A percentile compares a stretch with the other conserved stretches of the same genome.
These are phyloP conservation scores for Ennomos erosarius DNA, from an alignment of 2,888 invertebrate genomes.

Conservation along the genomic window DNA sequence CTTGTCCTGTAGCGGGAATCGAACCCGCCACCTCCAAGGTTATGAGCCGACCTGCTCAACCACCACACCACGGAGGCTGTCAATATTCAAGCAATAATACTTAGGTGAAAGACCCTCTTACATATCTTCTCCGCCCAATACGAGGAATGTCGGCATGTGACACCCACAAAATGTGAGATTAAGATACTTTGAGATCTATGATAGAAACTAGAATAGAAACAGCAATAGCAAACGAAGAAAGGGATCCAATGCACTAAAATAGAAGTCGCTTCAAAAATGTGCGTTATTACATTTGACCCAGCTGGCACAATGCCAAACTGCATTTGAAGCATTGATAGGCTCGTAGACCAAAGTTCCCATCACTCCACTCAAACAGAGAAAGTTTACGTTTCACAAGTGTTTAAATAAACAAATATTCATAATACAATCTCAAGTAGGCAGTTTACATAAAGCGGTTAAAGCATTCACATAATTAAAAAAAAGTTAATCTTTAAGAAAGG, in stretches of 20 bases:
- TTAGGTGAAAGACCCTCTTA: no score
- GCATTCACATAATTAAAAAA: slow-evolving; percentile 15
- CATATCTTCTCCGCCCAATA: no score
- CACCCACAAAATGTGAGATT: no score
- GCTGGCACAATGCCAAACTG: slow-evolving; percentile 71
- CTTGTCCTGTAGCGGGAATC: no score
- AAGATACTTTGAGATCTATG: no score
- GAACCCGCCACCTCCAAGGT: no score
- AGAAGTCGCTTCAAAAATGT: slow-evolving; percentile 55
- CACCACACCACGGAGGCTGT: no score
- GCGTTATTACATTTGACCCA: slow-evolving; percentile 66
- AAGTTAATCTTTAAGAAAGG: slow-evolving; percentile 8
- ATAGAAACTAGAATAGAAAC: no score
- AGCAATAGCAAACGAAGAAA: no score
- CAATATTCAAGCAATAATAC: no score
- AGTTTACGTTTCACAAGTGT: slow-evolving; percentile 44
- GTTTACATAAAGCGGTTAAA: slow-evolving; percentile 13
- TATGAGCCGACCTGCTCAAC: no score
- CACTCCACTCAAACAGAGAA: slow-evolving; percentile 37
- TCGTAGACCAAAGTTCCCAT: slow-evolving; percentile 40
- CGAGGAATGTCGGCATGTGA: no score
- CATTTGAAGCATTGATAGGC: slow-evolving; percentile 47
- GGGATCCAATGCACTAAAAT: slow-evolving; percentile 47
- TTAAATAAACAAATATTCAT: slow-evolving; percentile 34
- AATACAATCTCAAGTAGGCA: slow-evolving; percentile 21